phyloP scores from a whole-genome alignment of 2,888 invertebrate genomes.

The Polymixis flavicincta region DNA sequence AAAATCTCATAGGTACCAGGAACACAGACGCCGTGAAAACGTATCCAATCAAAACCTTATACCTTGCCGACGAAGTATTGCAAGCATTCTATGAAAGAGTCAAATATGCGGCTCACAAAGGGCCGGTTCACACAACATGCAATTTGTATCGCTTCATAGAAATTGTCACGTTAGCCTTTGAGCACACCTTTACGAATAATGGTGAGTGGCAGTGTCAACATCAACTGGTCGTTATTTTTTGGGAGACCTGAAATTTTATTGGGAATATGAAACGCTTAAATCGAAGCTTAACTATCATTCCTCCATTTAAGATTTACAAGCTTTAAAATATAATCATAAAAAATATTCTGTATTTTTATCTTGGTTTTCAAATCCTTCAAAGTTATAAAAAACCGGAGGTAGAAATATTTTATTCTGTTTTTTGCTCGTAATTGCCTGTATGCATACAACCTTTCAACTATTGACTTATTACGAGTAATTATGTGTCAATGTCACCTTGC shows the following conservation, averaged over 20 bases:
- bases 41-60: constrained; percentile 23
- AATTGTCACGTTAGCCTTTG: constrained; percentile 50
- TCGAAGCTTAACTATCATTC: background rate
- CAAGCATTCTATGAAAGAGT: constrained; percentile 24
- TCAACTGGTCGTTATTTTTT: constrained; percentile 3
- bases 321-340: background rate
- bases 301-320: background rate
- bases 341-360: background rate
- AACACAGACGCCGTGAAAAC: constrained; percentile 8
- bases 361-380: background rate
- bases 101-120: constrained; percentile 48
- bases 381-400: background rate
- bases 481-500: constrained; percentile 24
- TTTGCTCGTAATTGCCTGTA: background rate
- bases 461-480: constrained; percentile 35
- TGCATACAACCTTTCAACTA: constrained; percentile 2
- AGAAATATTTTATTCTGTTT: constrained; percentile 7
- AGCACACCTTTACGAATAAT: constrained; percentile 30
- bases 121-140: constrained; percentile 40
- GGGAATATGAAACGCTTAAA: background rate
- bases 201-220: constrained; percentile 15
- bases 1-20: background rate
- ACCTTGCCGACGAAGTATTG: constrained; percentile 5
- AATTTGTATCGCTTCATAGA: constrained; percentile 55
- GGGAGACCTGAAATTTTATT: background rate